Conservation (phyloP, 2,113 vertebrate species). For the Phaethornis superciliosus region DNA sequence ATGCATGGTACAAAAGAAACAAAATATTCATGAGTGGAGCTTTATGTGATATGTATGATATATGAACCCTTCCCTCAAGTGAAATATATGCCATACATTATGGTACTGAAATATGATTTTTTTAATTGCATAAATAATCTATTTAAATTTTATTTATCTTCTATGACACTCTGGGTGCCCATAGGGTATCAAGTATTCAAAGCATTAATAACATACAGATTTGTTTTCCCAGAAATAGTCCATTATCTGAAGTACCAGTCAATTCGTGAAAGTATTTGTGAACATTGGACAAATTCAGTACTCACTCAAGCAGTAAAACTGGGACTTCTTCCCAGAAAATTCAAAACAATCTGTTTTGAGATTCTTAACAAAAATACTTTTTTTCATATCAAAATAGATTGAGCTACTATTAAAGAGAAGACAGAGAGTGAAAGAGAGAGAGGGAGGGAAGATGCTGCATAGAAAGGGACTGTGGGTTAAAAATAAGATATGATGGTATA, state of each 20-base stretch:
- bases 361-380: background rate
- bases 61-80: background rate
- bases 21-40: conserved; percentile 26
- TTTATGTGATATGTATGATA: background rate
- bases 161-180: background rate
- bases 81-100: background rate
- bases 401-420: background rate
- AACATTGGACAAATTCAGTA: background rate
- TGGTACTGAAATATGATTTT: background rate
- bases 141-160: conserved; percentile 23
- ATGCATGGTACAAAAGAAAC: background rate
- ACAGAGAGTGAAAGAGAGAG: background rate
- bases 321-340: background rate
- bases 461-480: background rate
- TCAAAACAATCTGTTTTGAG: background rate
- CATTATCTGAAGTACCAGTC: background rate
- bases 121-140: background rate
- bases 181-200: background rate
- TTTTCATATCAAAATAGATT: background rate
- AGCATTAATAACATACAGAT: background rate
- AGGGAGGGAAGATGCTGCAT: background rate
- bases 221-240: background rate
- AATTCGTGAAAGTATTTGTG: background rate
- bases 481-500: background rate
- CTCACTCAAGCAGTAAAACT: accelerated